A percentile compares a stretch with the other conserved stretches of the same genome.
These are phyloP conservation scores for Halesus radiatus DNA, from an alignment of 1,140 invertebrate species.

Conservation along the genomic window DNA sequence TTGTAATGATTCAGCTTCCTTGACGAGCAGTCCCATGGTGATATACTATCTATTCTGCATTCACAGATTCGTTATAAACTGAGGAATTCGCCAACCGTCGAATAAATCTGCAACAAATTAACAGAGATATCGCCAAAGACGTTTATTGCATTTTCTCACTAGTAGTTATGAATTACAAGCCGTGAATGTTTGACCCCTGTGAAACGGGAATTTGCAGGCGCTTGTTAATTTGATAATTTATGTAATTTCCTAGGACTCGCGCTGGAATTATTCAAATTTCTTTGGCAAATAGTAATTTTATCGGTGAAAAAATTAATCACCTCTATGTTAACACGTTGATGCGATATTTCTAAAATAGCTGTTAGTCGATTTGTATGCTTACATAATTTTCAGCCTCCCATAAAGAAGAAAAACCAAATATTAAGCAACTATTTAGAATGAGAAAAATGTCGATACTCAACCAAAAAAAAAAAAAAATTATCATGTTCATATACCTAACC, in stretches of 20 bases:
- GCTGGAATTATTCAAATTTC: background rate
- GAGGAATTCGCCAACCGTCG: background rate
- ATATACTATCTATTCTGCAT: background rate
- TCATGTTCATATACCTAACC: too few relatives aligned
- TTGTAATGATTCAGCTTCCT: background rate
- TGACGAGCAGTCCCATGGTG: background rate
- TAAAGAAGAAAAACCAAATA: background rate
- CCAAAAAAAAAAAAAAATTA: too few relatives aligned
- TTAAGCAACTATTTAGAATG: too few relatives aligned
- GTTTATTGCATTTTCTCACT: conserved; percentile 19
- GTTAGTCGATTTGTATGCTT: background rate
- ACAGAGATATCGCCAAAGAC: background rate
- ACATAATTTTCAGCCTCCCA: background rate
- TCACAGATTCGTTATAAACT: background rate
- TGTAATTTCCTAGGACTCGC: conserved; percentile 5
- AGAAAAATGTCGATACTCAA: too few relatives aligned
- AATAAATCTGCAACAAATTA: conserved; percentile 9
- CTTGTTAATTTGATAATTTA: conserved; percentile 31
- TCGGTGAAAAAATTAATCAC: conserved; percentile 8
- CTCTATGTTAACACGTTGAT: background rate
- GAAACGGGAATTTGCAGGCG: background rate
- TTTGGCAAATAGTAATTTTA: conserved; percentile 12
- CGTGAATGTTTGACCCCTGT: conserved; percentile 9
- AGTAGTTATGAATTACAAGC: conserved; percentile 16
- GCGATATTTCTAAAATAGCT: background rate